A percentile compares a stretch with the other conserved stretches of the same genome.
Conservation (phyloP, 2,797 vertebrate species). For the Arremon aurantiirostris region DNA sequence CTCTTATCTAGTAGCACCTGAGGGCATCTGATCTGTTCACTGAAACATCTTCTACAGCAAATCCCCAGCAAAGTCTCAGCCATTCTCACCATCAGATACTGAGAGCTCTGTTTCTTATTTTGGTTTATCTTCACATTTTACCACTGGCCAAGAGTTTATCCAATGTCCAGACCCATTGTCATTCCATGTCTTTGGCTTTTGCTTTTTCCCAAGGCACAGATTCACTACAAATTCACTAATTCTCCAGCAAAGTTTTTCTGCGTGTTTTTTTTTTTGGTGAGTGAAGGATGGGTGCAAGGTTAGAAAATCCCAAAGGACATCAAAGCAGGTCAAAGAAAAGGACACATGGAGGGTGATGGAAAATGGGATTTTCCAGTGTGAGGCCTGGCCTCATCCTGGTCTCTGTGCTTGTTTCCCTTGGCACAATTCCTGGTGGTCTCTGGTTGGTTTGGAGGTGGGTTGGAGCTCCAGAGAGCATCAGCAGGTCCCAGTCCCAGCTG, state of each 20-base stretch:
- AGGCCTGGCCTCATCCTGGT: too few relatives aligned
- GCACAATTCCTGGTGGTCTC: background rate
- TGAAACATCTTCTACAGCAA: background rate
- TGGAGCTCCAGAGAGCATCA: background rate
- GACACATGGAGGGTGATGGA: background rate
- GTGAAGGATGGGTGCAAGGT: too few relatives aligned
- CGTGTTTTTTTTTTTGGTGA: background rate
- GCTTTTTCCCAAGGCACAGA: background rate
- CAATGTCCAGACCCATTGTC: rapidly evolving
- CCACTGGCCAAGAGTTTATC: background rate
- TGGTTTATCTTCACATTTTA: background rate
- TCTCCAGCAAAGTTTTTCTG: background rate
- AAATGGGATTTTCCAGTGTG: rapidly evolving
- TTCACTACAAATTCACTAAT: background rate
- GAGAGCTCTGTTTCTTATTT: background rate
- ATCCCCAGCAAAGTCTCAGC: background rate
- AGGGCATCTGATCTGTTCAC: background rate
- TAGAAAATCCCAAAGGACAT: background rate
- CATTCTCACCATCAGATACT: background rate
- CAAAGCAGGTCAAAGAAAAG: background rate
- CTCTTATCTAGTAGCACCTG: background rate
- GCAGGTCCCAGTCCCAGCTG: background rate
- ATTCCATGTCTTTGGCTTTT: background rate
- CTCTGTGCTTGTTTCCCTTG: background rate
- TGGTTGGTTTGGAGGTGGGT: background rate